Evolutionary conservation across 2,888 invertebrate genomes (phyloP).

Genomic region (Clitarchus hookeri): DNA sequence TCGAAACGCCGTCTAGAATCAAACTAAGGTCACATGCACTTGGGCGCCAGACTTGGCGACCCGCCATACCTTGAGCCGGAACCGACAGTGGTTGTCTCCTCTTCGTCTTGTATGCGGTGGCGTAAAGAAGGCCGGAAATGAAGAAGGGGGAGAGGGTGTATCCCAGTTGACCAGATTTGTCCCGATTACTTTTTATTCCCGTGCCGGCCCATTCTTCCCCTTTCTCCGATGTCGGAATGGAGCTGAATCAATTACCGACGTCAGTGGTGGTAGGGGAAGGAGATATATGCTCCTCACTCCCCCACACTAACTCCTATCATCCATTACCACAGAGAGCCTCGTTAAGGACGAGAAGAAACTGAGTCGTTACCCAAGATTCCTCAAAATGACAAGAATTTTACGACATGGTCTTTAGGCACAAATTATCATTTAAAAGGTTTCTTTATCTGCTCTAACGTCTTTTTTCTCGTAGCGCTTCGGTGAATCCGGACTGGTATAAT

Average conservation of each 20-base stretch:
- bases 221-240: neutral
- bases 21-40: too few species aligned
- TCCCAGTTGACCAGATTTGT: slow-evolving; percentile 10
- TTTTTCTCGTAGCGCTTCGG: neutral
- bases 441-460: neutral
- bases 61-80: too few species aligned
- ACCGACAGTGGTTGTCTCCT: neutral
- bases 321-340: neutral
- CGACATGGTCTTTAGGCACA: neutral
- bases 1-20: too few species aligned
- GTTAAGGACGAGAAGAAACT: neutral
- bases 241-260: slow-evolving; percentile 7
- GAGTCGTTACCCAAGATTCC: neutral
- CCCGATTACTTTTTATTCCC: neutral
- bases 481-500: too few species aligned
- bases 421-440: neutral
- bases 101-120: neutral
- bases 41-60: too few species aligned
- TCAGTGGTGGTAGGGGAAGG: neutral
- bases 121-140: neutral
- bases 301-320: neutral
- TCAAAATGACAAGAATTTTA: slow-evolving; percentile 1
- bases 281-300: too few species aligned
- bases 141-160: neutral
- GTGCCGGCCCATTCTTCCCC: neutral